Conservation (phyloP, 2,797 vertebrate species). For the Fringilla coelebs region DNA sequence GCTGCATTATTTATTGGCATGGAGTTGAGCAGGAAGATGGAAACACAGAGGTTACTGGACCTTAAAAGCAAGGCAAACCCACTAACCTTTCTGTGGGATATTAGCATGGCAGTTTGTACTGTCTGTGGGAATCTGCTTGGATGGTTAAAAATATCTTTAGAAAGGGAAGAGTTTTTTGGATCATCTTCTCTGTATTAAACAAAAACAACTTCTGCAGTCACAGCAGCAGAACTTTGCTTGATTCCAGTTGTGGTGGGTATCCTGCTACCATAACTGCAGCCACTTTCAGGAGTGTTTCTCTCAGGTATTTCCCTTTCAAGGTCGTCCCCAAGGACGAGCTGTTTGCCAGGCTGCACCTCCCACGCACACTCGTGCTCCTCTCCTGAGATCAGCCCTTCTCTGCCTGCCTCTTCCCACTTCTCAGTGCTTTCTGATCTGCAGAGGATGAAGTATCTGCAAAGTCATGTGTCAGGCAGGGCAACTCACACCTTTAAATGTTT, state of each 20-base stretch:
- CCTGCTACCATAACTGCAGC: not conserved
- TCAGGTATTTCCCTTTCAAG: not conserved
- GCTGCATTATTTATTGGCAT: constrained; percentile 18
- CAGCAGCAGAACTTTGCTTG: not conserved
- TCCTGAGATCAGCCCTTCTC: not conserved
- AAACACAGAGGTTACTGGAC: not conserved
- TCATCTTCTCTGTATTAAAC: not conserved
- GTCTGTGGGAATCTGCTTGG: constrained; percentile 7
- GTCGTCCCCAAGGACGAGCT: not conserved
- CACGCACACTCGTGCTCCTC: not conserved
- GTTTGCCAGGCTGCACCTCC: not conserved
- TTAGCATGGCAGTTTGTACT: not conserved
- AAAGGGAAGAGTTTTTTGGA: not conserved
- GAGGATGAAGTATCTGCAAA: not conserved
- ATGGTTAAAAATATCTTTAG: not conserved
- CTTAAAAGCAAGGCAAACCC: not conserved
- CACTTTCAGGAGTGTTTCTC: not conserved
- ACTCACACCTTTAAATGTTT: not conserved
- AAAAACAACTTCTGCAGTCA: not conserved
- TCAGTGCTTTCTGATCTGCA: not conserved
- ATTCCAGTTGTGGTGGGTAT: not conserved
- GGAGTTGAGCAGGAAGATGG: not conserved
- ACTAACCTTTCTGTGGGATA: not conserved
- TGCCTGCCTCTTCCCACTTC: not conserved
- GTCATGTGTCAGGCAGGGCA: not conserved